Evolutionary conservation across 2,113 vertebrate species (phyloP).

Genomic region (Chloebia gouldiae): DNA sequence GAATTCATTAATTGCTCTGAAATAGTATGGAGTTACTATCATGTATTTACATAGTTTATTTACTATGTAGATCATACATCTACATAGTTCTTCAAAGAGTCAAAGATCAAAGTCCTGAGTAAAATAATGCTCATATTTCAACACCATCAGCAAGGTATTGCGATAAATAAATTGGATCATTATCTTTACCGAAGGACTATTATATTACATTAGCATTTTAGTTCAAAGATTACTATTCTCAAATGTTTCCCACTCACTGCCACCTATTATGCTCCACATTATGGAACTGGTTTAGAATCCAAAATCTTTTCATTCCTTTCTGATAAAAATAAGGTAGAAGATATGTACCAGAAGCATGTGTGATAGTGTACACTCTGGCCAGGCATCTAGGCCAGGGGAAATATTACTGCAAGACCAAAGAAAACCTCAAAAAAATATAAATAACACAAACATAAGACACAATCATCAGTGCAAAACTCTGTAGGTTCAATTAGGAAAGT

Average conservation of each 20-base stretch:
- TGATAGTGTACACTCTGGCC: background rate
- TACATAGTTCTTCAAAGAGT: background rate
- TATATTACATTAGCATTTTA: background rate
- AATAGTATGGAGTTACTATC: background rate
- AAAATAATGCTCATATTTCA: background rate
- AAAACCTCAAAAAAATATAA: background rate
- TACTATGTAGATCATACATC: no score
- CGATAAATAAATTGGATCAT: background rate
- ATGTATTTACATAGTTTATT: background rate
- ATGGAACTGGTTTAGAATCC: background rate
- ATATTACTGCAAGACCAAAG: background rate
- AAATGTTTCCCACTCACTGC: background rate
- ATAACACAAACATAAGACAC: background rate
- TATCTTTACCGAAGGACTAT: background rate
- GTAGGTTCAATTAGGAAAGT: background rate
- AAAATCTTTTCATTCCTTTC: background rate
- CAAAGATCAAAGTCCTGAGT: background rate
- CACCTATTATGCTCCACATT: background rate
- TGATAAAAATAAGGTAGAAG: background rate
- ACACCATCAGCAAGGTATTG: background rate
- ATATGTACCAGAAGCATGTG: background rate
- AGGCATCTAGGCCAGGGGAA: background rate
- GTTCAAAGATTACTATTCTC: background rate
- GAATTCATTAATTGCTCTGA: background rate
- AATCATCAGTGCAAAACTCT: background rate